Percentiles rank a stretch among this genome's conserved stretches.
Conservation (phyloP, 2,797 vertebrate genomes). For the Aldrovandia affinis region DNA sequence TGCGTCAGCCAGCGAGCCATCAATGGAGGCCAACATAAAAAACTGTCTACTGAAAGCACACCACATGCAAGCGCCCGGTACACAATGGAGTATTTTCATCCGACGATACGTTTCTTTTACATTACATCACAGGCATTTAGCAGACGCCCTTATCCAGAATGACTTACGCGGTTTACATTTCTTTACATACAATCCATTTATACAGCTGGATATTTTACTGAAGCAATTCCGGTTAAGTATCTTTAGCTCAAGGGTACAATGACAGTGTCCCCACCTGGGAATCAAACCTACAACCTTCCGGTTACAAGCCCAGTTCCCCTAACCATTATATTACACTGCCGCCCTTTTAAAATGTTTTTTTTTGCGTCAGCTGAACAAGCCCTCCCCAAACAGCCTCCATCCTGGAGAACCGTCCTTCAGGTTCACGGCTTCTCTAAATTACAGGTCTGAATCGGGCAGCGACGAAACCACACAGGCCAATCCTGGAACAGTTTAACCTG, state of each 20-base stretch:
- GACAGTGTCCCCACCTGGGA: no score
- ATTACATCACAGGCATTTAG: no score
- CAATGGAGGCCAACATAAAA: slow-evolving; percentile 47
- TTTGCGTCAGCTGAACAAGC: slow-evolving; percentile 55
- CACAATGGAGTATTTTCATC: slow-evolving; percentile 63
- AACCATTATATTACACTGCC: no score
- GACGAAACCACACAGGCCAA: slow-evolving; percentile 68
- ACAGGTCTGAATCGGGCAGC: slow-evolving; percentile 69
- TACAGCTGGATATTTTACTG: no score
- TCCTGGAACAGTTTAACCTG: slow-evolving; percentile 77
- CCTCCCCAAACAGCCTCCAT: slow-evolving; percentile 13
- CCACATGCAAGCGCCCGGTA: slow-evolving; percentile 68
- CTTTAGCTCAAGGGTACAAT: no score
- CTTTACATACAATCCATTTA: no score
- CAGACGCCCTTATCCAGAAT: no score
- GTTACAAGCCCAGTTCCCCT: no score
- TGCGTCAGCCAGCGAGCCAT: slow-evolving; percentile 44
- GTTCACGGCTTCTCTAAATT: slow-evolving; percentile 56
- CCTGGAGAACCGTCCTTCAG: slow-evolving; percentile 50
- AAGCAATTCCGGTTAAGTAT: no score
- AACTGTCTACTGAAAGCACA: slow-evolving; percentile 61
- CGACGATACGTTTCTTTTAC: slow-evolving; percentile 59
- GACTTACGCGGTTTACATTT: no score
- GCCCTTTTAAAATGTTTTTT: slow-evolving; percentile 67
- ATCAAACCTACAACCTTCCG: no score